Base-by-base conservation (phyloP, 2,113 vertebrate genomes). In the Protobothrops mucrosquamatus region DNA sequence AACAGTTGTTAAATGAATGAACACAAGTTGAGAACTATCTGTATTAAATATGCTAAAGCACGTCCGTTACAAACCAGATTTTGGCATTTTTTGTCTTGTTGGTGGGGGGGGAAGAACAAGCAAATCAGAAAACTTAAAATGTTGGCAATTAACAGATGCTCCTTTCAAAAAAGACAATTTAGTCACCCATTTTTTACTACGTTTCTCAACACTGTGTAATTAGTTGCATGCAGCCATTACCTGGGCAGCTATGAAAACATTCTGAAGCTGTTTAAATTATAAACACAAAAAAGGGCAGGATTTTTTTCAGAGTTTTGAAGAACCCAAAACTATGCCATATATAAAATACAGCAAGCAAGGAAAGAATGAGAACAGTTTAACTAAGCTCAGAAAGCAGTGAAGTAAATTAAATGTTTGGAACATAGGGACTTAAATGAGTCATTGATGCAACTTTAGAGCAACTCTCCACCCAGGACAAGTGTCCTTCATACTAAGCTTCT, bases 181-280 rank as follows among this genome's bases (percentile, higher is more conserved):
- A 81, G 34, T 81, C 74, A 43, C 74, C 22, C 64, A n/a, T 15
- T 34, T 92, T 90, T 89, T 61, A 0, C 0, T 0, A 0, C 1
- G n/a, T 18, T 24, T 7, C 74, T 39, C 91, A 18, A 34, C 3
- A 0, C 29, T 1, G 11, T 59, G 7, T 34, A 0, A 0, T 51
- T 22, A 57, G 54, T 55, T 22, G 22, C 39, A 24, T 57, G 12
- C 15, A 57, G 18, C 24, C 22, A 85, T 34, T 23, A 90, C 0
- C 0, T 1, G 0, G n/a, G n/a, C 0, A 74, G n/a, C 69, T 43
- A 0, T 57, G 87, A 0, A 0, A 64, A 93, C 85, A 2, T 89
- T 54, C 88, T 12, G 57, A 15, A 22, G 5, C 86, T 0, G 81
- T 86, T 23, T 1, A 88, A 91, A 59, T 55, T 0, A 11, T 39